These are phyloP conservation scores for Macheiramphus alcinus DNA, from an alignment of 2,113 vertebrate genomes.

Conservation along the genomic window DNA sequence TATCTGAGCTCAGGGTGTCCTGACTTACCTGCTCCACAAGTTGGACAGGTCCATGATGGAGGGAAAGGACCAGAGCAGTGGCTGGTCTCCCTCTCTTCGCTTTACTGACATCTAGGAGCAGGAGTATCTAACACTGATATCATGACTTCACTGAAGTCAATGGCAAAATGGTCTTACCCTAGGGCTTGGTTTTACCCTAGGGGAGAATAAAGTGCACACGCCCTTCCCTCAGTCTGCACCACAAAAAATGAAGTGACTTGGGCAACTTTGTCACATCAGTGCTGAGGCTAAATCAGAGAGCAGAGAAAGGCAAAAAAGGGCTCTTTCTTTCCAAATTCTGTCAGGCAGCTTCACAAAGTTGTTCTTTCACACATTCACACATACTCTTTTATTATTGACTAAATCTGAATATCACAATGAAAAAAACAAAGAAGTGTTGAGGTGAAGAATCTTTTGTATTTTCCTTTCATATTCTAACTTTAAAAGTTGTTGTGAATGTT, in stretches of 20 bases:
- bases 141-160: neutral
- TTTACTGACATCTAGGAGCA: neutral
- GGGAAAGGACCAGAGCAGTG: neutral
- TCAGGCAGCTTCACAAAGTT: neutral
- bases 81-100: neutral
- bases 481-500: neutral
- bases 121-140: neutral
- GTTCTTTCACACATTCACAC: neutral
- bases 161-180: neutral
- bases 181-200: neutral
- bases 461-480: neutral
- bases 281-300: neutral
- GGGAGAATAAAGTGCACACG: neutral
- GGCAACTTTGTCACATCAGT: neutral
- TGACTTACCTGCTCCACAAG: neutral
- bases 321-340: neutral
- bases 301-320: neutral
- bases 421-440: neutral
- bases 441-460: neutral
- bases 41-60: neutral
- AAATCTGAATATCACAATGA: neutral
- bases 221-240: neutral
- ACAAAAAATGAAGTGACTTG: neutral
- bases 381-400: conserved; percentile 6
- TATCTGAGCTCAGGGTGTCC: neutral